Percentiles rank a stretch among this genome's conserved stretches.
These are phyloP conservation scores for Tromatobia lineatoria DNA, from an alignment of 2,888 invertebrate genomes.

Conservation along the genomic window DNA sequence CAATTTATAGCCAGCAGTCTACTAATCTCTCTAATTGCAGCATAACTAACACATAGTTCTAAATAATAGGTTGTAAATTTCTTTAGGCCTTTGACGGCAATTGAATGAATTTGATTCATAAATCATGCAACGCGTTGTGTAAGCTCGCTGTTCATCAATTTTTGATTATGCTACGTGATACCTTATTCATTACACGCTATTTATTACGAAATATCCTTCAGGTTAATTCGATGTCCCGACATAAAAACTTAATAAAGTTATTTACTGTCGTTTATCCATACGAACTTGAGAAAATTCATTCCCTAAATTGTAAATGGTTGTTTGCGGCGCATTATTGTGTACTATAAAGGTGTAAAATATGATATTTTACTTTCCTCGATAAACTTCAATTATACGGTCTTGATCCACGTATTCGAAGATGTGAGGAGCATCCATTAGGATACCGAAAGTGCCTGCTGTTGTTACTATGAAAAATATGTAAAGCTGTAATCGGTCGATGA, in stretches of 20 bases:
- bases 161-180: constrained; percentile 12
- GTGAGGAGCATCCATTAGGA: constrained; percentile 98
- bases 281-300: constrained; percentile 31
- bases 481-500: constrained; percentile 97
- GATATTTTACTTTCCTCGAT: constrained; percentile 93
- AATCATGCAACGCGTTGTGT: constrained; percentile 1
- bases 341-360: constrained; percentile 68
- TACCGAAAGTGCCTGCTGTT: constrained; percentile 97
- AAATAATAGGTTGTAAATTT: not conserved
- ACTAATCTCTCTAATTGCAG: not conserved
- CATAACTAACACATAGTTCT: not conserved
- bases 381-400: constrained; percentile 97
- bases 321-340: constrained; percentile 16
- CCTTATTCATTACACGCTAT: not conserved
- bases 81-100: not conserved
- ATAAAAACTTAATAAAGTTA: constrained; percentile 13
- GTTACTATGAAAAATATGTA: constrained; percentile 99
- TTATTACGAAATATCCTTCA: not conserved
- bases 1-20: constrained; percentile 1
- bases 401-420: constrained; percentile 99
- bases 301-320: constrained; percentile 45
- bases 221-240: not conserved
- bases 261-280: constrained; percentile 7
- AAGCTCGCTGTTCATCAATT: constrained; percentile 10
- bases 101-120: not conserved